These are phyloP conservation scores for Strigamia transsilvanica DNA, from an alignment of 2,888 invertebrate species.

Conservation along the genomic window DNA sequence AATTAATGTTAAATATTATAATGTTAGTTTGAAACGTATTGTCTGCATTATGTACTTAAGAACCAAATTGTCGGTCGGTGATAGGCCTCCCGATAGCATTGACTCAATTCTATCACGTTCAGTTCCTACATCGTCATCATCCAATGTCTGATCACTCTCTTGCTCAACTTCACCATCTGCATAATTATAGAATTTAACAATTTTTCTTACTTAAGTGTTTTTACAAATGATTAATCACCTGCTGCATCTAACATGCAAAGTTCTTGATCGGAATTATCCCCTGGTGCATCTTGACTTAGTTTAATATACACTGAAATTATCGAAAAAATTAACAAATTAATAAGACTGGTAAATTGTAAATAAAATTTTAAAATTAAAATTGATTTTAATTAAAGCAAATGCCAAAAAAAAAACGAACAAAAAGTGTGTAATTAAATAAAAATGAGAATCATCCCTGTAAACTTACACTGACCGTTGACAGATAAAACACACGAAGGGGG, in stretches of 20 bases:
- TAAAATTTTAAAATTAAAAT: background rate
- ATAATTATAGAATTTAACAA: background rate
- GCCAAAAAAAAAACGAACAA: no score
- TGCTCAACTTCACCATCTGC: constrained; percentile 22
- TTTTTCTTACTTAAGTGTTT: background rate
- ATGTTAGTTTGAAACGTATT: background rate
- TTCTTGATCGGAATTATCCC: constrained; percentile 45
- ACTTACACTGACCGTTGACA: constrained; percentile 35
- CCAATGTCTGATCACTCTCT: constrained; percentile 49
- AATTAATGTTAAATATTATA: background rate
- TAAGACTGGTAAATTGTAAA: background rate
- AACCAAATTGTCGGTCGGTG: constrained; percentile 60
- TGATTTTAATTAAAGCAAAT: no score
- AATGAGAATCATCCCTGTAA: no score
- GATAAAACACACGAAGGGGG: constrained; percentile 24
- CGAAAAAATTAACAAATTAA: background rate
- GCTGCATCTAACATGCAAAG: constrained; percentile 28
- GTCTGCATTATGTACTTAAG: constrained; percentile 58
- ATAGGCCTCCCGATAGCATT: constrained; percentile 60
- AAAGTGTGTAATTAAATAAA: no score
- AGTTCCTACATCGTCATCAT: constrained; percentile 59
- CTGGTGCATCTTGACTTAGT: constrained; percentile 48
- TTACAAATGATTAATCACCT: constrained; percentile 6
- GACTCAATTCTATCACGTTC: constrained; percentile 59
- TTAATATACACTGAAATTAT: constrained; percentile 45